A percentile compares a stretch with the other conserved stretches of the same genome.
Conservation (phyloP, 2,797 vertebrate genomes). For the Phalanger gymnotis region DNA sequence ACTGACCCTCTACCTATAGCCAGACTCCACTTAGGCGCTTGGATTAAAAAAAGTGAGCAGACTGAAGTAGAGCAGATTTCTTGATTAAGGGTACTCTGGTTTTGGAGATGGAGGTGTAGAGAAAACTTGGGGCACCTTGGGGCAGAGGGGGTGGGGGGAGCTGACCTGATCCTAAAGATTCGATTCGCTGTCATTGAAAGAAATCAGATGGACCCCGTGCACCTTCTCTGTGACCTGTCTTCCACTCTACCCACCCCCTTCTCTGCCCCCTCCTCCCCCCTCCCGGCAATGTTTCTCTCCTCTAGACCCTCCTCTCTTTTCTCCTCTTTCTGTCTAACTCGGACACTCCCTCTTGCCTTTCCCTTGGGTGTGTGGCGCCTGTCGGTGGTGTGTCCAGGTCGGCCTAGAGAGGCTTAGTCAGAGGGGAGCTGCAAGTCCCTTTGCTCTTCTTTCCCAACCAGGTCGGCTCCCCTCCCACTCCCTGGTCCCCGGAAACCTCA, state of each 20-base stretch:
- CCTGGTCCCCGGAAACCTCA: constrained; percentile 73
- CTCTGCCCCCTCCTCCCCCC: constrained; percentile 14
- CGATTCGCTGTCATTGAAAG: constrained; percentile 66
- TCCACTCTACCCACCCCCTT: not conserved
- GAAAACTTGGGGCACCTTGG: constrained; percentile 32
- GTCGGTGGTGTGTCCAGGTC: not conserved
- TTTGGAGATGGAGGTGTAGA: not conserved
- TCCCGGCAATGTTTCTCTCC: constrained; percentile 7
- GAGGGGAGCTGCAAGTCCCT: not conserved
- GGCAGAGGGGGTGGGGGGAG: not conserved
- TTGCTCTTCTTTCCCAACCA: not conserved
- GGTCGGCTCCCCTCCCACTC: constrained; percentile 10
- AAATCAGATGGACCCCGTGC: constrained; percentile 61
- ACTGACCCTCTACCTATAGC: not conserved
- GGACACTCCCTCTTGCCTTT: constrained; percentile 45
- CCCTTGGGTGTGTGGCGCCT: constrained; percentile 45
- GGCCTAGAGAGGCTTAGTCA: not conserved
- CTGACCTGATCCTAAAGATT: constrained; percentile 71
- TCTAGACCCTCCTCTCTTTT: constrained; percentile 46
- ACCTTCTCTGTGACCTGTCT: constrained; percentile 26
- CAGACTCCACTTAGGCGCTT: not conserved
- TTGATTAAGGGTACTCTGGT: not conserved
- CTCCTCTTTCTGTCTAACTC: constrained; percentile 42
- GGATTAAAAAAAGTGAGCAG: constrained; percentile 1
- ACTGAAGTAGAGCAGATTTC: constrained; percentile 65